Conservation (phyloP, 2,888 invertebrate species). For the Tethea ocularis region DNA sequence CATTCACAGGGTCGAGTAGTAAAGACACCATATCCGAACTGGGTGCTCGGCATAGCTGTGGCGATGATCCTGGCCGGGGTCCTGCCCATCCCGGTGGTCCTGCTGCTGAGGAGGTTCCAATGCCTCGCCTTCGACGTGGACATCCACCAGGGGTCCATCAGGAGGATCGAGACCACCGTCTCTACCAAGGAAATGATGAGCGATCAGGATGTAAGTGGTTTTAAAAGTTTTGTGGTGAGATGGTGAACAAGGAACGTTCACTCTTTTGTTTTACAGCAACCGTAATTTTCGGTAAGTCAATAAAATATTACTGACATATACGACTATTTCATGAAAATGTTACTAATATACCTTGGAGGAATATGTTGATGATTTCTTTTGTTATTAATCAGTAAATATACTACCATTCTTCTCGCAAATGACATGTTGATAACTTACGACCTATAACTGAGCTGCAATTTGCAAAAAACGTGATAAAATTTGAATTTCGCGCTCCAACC, state of each 20-base stretch:
- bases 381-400: too few relatives aligned
- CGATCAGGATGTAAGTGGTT: constrained; percentile 92
- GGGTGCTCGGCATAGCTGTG: constrained; percentile 91
- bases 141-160: constrained; percentile 95
- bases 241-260: background rate
- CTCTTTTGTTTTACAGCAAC: too few relatives aligned
- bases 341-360: too few relatives aligned
- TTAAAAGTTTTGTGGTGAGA: background rate
- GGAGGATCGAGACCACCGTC: constrained; percentile 95
- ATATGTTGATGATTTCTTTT: too few relatives aligned
- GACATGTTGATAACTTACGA: too few relatives aligned
- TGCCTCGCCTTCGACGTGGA: constrained; percentile 94
- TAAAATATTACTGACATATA: too few relatives aligned
- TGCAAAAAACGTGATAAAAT: too few relatives aligned
- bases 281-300: too few relatives aligned
- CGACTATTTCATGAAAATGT: too few relatives aligned
- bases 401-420: too few relatives aligned
- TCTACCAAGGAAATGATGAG: constrained; percentile 98
- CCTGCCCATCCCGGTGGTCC: constrained; percentile 93
- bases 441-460: too few relatives aligned
- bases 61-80: constrained; percentile 91
- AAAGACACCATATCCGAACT: constrained; percentile 88
- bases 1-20: constrained; percentile 86
- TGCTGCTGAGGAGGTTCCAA: constrained; percentile 94
- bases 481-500: too few relatives aligned